A percentile compares a stretch with the other conserved stretches of the same genome.
These are phyloP conservation scores for Hippocampus barbouri DNA, from an alignment of 2,113 vertebrate species.

Conservation along the genomic window DNA sequence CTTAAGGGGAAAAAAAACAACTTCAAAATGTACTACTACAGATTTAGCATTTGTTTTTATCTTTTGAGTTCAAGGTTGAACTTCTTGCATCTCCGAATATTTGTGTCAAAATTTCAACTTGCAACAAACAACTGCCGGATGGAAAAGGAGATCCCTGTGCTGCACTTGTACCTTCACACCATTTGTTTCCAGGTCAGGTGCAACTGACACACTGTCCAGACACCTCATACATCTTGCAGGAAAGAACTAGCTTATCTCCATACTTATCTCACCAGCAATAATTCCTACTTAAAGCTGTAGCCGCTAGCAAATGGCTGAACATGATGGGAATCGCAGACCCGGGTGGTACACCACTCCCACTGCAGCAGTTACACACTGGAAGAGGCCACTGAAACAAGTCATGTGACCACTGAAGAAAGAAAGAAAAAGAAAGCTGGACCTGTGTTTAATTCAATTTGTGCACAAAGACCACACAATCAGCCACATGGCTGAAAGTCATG, in stretches of 20 bases:
- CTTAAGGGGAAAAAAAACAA: constrained; percentile 12
- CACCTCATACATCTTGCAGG: constrained; percentile 69
- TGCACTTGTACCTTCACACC: constrained; percentile 53
- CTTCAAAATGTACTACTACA: neutral
- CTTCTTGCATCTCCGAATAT: constrained; percentile 12
- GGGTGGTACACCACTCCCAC: constrained; percentile 43
- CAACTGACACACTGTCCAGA: constrained; percentile 50
- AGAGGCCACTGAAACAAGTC: constrained; percentile 7
- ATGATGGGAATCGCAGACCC: constrained; percentile 37
- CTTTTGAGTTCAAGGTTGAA: constrained; percentile 3
- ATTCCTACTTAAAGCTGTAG: constrained; percentile 66
- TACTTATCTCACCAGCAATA: constrained; percentile 70
- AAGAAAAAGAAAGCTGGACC: neutral
- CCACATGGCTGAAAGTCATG: too few relatives aligned
- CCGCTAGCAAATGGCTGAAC: constrained; percentile 53
- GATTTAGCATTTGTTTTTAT: neutral
- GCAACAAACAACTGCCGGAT: constrained; percentile 11
- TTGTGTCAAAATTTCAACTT: constrained; percentile 3
- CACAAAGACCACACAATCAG: too few relatives aligned
- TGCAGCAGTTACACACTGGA: constrained; percentile 13
- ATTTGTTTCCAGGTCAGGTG: constrained; percentile 70
- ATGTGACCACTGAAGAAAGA: neutral
- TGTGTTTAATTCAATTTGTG: too few relatives aligned
- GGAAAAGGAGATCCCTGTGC: constrained; percentile 35
- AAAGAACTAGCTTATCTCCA: constrained; percentile 61